Evolutionary conservation across 1,140 invertebrate genomes (phyloP).

Genomic region (Drosophila repleta): DNA sequence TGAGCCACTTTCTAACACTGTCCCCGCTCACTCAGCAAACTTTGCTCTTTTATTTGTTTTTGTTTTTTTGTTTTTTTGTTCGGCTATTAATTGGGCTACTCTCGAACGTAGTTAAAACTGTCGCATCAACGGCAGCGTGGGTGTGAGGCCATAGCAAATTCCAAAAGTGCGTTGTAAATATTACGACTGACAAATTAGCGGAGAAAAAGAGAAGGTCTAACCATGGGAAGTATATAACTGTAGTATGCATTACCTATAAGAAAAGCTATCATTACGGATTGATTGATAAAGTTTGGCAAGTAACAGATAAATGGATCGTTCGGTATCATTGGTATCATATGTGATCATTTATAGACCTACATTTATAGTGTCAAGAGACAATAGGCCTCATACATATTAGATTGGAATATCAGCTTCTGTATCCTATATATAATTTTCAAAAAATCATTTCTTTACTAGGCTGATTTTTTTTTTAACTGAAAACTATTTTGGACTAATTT

Average conservation of each 20-base stretch:
- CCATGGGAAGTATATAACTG: no score
- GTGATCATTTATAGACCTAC: no score
- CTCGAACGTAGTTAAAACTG: slow-evolving; percentile 38
- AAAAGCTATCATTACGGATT: background rate
- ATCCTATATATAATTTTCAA: no score
- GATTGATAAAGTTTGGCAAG: background rate
- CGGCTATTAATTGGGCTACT: slow-evolving; percentile 41
- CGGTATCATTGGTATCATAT: no score
- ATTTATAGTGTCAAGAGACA: no score
- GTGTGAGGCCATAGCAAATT: background rate
- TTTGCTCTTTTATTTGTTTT: slow-evolving; percentile 55
- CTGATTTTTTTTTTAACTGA: no score
- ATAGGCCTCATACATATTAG: no score
- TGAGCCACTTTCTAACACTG: slow-evolving; percentile 75
- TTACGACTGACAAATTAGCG: slow-evolving; percentile 3
- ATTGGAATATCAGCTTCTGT: no score
- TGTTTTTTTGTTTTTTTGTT: no score
- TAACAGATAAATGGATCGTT: no score
- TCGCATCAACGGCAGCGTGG: slow-evolving; percentile 29
- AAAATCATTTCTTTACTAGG: no score
- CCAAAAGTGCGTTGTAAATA: slow-evolving; percentile 25
- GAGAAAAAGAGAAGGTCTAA: slow-evolving; percentile 7
- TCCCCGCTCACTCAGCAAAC: slow-evolving; percentile 32
- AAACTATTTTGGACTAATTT: no score
- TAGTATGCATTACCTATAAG: background rate